Evolutionary conservation across 2,797 vertebrate species (phyloP), one percentile per base, ranked within the genome.

Genomic region (Brachyalestes nurse): DNA sequence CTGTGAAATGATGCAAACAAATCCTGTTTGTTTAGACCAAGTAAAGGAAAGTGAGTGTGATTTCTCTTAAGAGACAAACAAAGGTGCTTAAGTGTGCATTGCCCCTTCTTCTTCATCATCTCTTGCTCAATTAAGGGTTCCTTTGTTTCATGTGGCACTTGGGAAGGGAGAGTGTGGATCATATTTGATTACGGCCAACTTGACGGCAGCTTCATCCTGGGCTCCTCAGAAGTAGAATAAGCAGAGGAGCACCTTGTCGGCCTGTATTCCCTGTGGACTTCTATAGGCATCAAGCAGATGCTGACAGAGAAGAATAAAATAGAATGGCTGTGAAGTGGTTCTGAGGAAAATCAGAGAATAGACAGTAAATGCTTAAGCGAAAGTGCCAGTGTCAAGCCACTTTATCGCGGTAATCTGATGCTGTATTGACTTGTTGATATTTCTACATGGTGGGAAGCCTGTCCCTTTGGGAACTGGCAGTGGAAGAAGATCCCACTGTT

Each of bases 121-220:
- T 85, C 61, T 84, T 75, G 77, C 76, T 23, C 4, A 3, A 28
- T 92, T 88, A 91, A 86, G 74, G n/a, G 80, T 69, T 58, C 71
- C 7, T 55, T 84, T 78, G 61, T 71, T 85, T 73, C 2, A 82
- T 82, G 65, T 86, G 90, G 84, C 71, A 71, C 82, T 84, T 91
- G 73, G 82, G 23, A 87, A 82, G 81, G 85, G 82, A 88, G 83
- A 86, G 78, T 65, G 23, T 79, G 74, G 82, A 92, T 92, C 92
- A 88, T 82, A 77, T 89, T 90, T 86, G 86, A 85, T 91, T 86
- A 72, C 66, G 80, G 73, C 72, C 72, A 40, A 5, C 2, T 34
- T 79, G 83, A 73, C 40, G 69, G 67, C 55, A 19, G 80, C 47
- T 81, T 79, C 17, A 75, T 76, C 89, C 77, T 86, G 79, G 78